A percentile compares a stretch with the other conserved stretches of the same genome.
phyloP scores from a whole-genome alignment of 2,797 vertebrate species.

The Protonibea diacanthus region DNA sequence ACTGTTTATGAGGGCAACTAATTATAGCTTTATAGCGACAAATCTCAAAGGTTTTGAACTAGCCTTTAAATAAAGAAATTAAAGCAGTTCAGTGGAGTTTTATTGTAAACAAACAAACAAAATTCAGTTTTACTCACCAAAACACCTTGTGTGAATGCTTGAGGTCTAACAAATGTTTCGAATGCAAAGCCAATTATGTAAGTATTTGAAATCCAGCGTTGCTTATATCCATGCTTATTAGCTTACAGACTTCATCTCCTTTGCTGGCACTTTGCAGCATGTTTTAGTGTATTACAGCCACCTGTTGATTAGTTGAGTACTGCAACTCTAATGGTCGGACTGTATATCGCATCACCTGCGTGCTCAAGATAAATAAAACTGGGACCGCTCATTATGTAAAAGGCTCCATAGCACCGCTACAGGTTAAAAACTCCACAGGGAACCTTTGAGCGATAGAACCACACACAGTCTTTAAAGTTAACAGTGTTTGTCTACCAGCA shows the following conservation, averaged over 20 bases:
- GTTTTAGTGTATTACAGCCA: not conserved
- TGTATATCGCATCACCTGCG: not conserved
- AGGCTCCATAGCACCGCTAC: not conserved
- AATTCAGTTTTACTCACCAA: not conserved
- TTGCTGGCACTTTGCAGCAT: not conserved
- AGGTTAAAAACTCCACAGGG: not conserved
- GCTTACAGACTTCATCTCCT: not conserved
- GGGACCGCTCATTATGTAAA: not conserved
- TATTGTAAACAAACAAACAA: not conserved
- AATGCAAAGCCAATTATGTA: not conserved
- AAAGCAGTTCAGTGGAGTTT: not conserved
- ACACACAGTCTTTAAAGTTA: slow-evolving; percentile 25
- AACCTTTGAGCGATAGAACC: not conserved
- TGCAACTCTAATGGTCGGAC: not conserved
- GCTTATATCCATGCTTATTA: not conserved
- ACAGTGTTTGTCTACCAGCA: not conserved
- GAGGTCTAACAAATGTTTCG: not conserved
- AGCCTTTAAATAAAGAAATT: not conserved
- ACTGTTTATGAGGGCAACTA: not conserved
- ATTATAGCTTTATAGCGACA: not conserved
- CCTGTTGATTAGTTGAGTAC: not conserved
- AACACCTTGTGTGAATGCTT: not conserved
- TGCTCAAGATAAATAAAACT: not conserved
- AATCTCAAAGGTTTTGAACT: not conserved
- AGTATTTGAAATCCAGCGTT: not conserved